Conservation (phyloP, 2,113 vertebrate species). For the Struthio camelus region DNA sequence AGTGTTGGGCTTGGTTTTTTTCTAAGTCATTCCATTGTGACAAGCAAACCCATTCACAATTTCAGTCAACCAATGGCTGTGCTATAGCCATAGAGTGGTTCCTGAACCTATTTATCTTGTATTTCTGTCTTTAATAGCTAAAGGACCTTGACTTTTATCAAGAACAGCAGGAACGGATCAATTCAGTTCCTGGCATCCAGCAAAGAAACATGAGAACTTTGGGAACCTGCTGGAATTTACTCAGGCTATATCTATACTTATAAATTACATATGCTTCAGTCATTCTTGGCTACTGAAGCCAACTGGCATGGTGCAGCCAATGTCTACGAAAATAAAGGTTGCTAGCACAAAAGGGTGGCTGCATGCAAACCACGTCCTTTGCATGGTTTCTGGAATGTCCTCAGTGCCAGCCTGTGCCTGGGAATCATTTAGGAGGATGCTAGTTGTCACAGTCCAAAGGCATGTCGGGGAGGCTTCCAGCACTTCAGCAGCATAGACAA, state of each 20-base stretch:
- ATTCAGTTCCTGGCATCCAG: background rate
- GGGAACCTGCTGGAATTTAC: background rate
- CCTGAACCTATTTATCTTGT: background rate
- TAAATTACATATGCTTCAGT: background rate
- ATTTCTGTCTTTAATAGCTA: background rate
- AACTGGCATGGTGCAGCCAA: background rate
- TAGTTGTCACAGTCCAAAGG: background rate
- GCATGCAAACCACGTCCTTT: background rate
- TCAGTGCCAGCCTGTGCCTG: background rate
- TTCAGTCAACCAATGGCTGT: background rate
- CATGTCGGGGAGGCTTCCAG: background rate
- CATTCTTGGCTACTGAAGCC: background rate
- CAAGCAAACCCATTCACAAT: background rate
- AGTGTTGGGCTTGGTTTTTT: background rate
- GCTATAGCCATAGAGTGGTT: background rate
- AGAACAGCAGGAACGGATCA: background rate
- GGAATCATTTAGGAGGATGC: background rate
- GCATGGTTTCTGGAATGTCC: background rate
- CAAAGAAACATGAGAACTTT: background rate
- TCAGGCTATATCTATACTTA: background rate
- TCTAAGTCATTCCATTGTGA: background rate
- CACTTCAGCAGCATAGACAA: background rate
- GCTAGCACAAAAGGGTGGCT: background rate
- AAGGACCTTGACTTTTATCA: background rate
- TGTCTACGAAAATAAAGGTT: background rate